Evolutionary conservation across 2,888 invertebrate genomes (phyloP), one percentile per base, ranked within the genome.

Genomic region (Globia sparganii): DNA sequence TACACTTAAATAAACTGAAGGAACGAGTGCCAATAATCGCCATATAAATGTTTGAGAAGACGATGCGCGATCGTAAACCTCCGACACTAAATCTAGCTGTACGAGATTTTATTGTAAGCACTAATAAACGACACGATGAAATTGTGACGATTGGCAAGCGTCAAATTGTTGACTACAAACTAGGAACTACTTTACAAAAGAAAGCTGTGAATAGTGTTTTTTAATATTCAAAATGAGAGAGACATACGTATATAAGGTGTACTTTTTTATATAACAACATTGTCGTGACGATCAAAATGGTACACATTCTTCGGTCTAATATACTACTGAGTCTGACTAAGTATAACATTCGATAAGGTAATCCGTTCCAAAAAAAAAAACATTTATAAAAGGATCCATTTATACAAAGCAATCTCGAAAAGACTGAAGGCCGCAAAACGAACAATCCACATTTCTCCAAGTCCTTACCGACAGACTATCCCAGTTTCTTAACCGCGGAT

Each of bases 381-480:
- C 0, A 34, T 21, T 15, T n/a, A 43, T 61, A 65, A 66, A 62
- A 72, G 31, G 58, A 68, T 46, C 46, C 43, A 59, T 65, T 81
- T 66, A 86, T 67, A 83, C 37, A 74, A 76, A 67, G 15, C 28
- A 62, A 72, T 75, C 59, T 69, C 18, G 4, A 77, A 62, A 68
- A 70, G 3, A 18, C 56, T 1, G 58, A 86, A 84, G 75, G 72
- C 31, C 49, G 4, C 28, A 56, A 62, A 56, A 46, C n/a, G 8
- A 77, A 71, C 28, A 71, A 61, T 25, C 74, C 65, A 56, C 43
- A 37, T 49, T n/a, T 53, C 13, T 21, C 13, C 73, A 88, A 81
- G 84, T 77, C 25, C 65, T 37, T 69, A n/a, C 46, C 72, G 61
- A 64, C 65, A 73, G 75, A 70, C 76, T 81, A 75, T 43, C 72